Base-by-base conservation (phyloP, 2,888 invertebrate species). In the Brachypalpus laphriformis region DNA sequence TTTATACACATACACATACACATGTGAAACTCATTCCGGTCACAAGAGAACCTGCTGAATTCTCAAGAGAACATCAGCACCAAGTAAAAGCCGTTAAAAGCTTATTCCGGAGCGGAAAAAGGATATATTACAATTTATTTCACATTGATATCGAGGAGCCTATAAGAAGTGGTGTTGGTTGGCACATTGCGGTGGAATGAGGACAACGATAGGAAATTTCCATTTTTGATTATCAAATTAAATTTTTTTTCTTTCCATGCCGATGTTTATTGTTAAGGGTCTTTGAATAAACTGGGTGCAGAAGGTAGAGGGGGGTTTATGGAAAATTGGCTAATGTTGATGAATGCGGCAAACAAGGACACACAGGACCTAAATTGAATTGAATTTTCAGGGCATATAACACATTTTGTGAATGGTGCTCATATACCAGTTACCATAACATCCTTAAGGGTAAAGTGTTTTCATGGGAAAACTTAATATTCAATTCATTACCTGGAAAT, bases 151-250 rank as follows among this genome's bases (percentile, higher is more conserved):
- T 40, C 31, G 45, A 54, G 63, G 56, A 80, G 57, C 25, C 56
- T 57, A 40, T 34, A 45, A 42, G 18, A 40, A 20, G 40, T 57
- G 49, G 63, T 34, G 25, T 54, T 42, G 31, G 28, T 34, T 54
- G 40, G 7, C 65, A 40, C n/a, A 28, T n/a, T 28, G 16, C 34
- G 34, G 34, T 51, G 42, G 71, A 40, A 63, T 57, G 80, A 47
- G 75, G 9, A 20, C 65, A 68, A 37, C 45, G 34, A 76, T 72
- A 63, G 71, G 71, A 87, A 88, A 89, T 88, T 89, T 88, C 87
- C 88, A 89, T 88, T 89, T 88, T 90, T 89, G 88, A 88, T 88
- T 87, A 87, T 88, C 76, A 87, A 68, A 82, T 74, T 78, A 54
- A 72, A 31, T 63, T 45, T 61, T 51, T 22, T 37, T 34, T 34